A percentile compares a stretch with the other conserved stretches of the same genome.
phyloP scores from a whole-genome alignment of 2,888 invertebrate species.

The Argynnis bischoffii region DNA sequence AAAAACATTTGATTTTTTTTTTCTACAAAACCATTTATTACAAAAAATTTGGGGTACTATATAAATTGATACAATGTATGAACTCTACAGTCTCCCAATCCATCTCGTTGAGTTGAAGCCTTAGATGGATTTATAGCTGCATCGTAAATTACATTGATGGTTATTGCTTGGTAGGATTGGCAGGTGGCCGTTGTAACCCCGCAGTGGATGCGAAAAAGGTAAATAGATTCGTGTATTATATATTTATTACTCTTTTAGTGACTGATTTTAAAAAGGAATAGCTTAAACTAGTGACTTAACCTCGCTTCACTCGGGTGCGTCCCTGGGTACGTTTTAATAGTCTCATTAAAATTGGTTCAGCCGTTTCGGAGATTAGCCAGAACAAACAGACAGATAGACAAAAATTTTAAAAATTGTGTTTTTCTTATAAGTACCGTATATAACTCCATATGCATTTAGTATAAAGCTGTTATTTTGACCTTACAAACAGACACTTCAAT shows the following conservation, averaged over 20 bases:
- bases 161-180: constrained; percentile 45
- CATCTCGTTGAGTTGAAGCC: constrained; percentile 41
- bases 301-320: too few species aligned
- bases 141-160: constrained; percentile 52
- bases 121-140: constrained; percentile 47
- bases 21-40: constrained; percentile 7
- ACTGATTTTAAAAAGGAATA: neutral
- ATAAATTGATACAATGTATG: constrained; percentile 42
- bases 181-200: constrained; percentile 40
- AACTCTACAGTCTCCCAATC: constrained; percentile 39
- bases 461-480: too few species aligned
- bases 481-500: too few species aligned
- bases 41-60: constrained; percentile 20
- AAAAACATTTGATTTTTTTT: constrained; percentile 5
- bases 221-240: constrained; percentile 14
- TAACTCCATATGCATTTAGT: too few species aligned
- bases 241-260: constrained; percentile 8
- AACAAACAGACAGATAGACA: too few species aligned
- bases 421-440: too few species aligned
- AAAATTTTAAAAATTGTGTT: too few species aligned
- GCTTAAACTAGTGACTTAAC: too few species aligned
- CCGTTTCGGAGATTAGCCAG: too few species aligned
- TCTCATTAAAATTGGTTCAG: too few species aligned
- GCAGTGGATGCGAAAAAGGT: constrained; percentile 40
- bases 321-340: too few species aligned